phyloP scores from a whole-genome alignment of 1,140 invertebrate genomes.

The Drosophila arizonae region DNA sequence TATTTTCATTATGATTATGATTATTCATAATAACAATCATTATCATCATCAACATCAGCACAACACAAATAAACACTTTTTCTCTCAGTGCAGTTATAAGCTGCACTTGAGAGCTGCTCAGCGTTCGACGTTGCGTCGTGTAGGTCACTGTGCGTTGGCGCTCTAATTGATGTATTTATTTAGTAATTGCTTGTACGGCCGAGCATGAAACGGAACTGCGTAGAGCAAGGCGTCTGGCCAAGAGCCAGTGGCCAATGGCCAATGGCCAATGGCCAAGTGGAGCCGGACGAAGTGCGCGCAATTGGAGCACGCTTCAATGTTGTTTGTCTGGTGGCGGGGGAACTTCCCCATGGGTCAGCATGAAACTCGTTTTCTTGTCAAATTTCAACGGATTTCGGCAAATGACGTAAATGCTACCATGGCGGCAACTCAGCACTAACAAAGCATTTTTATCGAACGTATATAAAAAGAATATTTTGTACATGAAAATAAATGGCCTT shows the following conservation, averaged over 20 bases:
- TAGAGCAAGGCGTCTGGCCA: constrained; percentile 1
- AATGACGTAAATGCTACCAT: constrained; percentile 69
- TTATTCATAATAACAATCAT: neutral
- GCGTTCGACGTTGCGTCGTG: constrained; percentile 28
- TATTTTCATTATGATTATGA: too few species aligned
- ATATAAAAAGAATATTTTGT: constrained; percentile 71
- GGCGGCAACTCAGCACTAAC: constrained; percentile 29
- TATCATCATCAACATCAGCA: too few species aligned
- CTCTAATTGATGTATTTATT: constrained; percentile 75
- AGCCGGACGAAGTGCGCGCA: constrained; percentile 20
- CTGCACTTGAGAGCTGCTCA: constrained; percentile 35
- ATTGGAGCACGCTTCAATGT: constrained; percentile 42
- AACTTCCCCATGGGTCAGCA: constrained; percentile 53
- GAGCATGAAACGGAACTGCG: constrained; percentile 65
- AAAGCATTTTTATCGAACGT: constrained; percentile 39
- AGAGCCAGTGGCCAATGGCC: neutral
- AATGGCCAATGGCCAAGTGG: neutral
- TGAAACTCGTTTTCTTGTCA: constrained; percentile 59
- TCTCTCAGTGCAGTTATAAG: neutral
- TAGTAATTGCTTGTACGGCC: constrained; percentile 56
- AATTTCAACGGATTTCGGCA: constrained; percentile 42
- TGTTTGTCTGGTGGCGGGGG: constrained; percentile 34
- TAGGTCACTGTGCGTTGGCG: constrained; percentile 78
- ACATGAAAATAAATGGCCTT: constrained; percentile 71
- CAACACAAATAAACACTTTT: neutral